Conservation (phyloP, 2,113 vertebrate genomes). For the Syngnathus typhle region DNA sequence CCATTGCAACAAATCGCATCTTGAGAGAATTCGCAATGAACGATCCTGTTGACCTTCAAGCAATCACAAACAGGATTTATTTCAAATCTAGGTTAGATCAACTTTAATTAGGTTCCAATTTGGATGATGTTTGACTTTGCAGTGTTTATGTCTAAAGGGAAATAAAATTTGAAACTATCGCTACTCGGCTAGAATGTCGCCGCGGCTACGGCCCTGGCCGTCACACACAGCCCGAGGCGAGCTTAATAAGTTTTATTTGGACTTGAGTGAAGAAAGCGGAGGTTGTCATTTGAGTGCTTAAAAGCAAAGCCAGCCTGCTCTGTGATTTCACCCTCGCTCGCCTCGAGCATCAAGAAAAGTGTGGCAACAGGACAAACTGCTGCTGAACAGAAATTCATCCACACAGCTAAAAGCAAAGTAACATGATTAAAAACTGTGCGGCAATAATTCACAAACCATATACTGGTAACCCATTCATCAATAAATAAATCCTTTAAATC, state of each 20-base stretch:
- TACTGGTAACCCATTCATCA: too few species aligned
- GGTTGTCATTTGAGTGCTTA: conserved; percentile 25
- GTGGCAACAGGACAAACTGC: conserved; percentile 35
- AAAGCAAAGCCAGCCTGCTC: conserved; percentile 55
- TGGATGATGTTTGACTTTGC: background rate
- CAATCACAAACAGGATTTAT: background rate
- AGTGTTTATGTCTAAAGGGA: background rate
- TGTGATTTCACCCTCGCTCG: conserved; percentile 60
- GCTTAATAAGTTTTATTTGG: background rate
- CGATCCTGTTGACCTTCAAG: background rate
- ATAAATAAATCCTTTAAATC: background rate
- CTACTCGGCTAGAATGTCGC: background rate
- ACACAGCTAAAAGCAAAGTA: conserved; percentile 1
- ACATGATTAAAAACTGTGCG: background rate
- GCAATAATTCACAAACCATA: background rate
- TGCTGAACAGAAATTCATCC: conserved; percentile 21
- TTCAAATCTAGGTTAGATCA: background rate
- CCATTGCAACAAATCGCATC: background rate
- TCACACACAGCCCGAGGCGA: background rate
- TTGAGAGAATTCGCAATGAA: background rate
- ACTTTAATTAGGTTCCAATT: background rate
- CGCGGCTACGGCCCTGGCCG: background rate
- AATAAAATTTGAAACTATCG: too few species aligned
- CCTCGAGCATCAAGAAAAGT: conserved; percentile 48
- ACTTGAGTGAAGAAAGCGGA: background rate